A percentile compares a stretch with the other conserved stretches of the same genome.
Conservation (phyloP, 2,113 vertebrate species). For the Pomatorhinus ruficollis region DNA sequence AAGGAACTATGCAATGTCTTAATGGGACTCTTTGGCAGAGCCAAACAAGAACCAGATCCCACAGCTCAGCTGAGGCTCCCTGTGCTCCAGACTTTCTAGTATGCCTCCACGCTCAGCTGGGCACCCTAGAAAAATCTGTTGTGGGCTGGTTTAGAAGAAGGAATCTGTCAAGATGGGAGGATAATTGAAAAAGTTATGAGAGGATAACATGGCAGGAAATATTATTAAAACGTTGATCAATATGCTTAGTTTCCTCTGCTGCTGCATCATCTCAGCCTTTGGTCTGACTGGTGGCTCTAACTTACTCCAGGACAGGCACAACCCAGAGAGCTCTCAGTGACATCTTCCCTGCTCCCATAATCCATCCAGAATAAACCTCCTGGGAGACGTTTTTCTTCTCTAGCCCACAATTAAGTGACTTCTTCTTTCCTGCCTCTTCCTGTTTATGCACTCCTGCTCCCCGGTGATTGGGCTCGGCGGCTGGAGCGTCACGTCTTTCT, state of each 20-base stretch:
- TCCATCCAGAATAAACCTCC: background rate
- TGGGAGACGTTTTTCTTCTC: background rate
- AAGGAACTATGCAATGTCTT: rapidly evolving
- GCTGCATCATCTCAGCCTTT: background rate
- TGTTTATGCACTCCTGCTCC: conserved; percentile 18
- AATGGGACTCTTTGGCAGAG: background rate
- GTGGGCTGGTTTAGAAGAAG: background rate
- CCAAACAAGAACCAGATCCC: background rate
- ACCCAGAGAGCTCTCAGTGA: background rate
- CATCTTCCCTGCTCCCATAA: background rate
- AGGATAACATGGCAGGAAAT: background rate
- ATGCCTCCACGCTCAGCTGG: background rate
- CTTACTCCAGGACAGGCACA: background rate
- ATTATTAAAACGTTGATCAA: background rate
- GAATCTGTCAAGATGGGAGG: background rate
- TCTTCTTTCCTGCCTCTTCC: conserved; percentile 25
- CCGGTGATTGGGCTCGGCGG: background rate
- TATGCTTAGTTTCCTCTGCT: background rate
- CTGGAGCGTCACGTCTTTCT: background rate
- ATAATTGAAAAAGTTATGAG: background rate
- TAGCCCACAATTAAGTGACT: conserved; percentile 25
- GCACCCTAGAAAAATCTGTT: background rate
- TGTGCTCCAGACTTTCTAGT: background rate
- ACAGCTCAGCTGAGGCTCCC: background rate
- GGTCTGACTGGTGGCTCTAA: background rate